Evolutionary conservation across 2,113 vertebrate genomes (phyloP).

Genomic region (Platysteira castanea): DNA sequence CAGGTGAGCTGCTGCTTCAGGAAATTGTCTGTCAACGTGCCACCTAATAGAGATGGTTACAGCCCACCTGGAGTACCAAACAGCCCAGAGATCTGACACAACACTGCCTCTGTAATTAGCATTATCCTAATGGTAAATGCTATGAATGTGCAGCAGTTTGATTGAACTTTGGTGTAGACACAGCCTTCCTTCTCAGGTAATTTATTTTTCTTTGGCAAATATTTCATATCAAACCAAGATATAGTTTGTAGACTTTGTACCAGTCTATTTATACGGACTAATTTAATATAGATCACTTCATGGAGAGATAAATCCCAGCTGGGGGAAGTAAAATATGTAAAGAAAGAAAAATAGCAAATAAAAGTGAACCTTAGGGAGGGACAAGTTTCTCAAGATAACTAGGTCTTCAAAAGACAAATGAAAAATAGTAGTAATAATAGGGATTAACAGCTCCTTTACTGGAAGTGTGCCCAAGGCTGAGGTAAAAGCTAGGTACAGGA

Average conservation of each 20-base stretch:
- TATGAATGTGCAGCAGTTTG: not conserved
- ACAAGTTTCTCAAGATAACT: not conserved
- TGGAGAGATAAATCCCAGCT: not conserved
- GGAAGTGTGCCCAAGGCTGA: not conserved
- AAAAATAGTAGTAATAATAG: not conserved
- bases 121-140: too few species aligned
- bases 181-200: not conserved
- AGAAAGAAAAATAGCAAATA: not conserved
- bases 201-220: not conserved
- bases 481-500: not conserved
- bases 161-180: not conserved
- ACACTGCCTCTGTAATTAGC: not conserved
- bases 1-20: not conserved
- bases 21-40: not conserved
- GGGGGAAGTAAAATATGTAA: not conserved
- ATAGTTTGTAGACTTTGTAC: not conserved
- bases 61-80: not conserved
- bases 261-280: not conserved
- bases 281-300: not conserved
- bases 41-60: accelerated
- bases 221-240: not conserved
- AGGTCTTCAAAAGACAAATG: not conserved
- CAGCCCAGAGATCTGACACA: not conserved
- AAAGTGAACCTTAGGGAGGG: not conserved
- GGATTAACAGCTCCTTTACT: not conserved